Evolutionary conservation across 2,797 vertebrate species (phyloP).

Genomic region (Spondyliosoma cantharus): DNA sequence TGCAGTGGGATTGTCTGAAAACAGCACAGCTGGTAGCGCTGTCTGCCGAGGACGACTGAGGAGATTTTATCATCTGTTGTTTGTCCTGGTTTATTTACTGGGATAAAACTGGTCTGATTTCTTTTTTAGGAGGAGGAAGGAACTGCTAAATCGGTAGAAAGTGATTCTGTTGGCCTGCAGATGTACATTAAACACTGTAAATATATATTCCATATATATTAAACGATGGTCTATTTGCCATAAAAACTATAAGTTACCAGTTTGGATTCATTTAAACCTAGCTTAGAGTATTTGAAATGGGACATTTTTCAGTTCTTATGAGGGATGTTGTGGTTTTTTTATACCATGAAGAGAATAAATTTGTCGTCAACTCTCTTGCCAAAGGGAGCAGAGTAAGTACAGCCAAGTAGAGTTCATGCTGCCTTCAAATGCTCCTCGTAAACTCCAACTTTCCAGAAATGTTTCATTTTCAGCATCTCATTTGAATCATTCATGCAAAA

Average conservation of each 20-base stretch:
- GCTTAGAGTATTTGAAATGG: background rate
- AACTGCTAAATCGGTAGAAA: background rate
- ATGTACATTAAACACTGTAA: background rate
- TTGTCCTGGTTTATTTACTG: conserved; percentile 39
- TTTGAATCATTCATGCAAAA: background rate
- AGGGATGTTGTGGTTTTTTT: background rate
- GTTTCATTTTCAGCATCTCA: no score
- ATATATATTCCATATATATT: no score
- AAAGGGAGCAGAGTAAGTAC: conserved; percentile 4
- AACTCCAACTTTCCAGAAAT: background rate
- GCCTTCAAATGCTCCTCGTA: conserved; percentile 36
- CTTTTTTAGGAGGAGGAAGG: background rate
- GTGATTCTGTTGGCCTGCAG: background rate
- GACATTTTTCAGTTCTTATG: fast-evolving
- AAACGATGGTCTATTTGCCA: background rate
- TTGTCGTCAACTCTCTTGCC: background rate
- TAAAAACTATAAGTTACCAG: background rate
- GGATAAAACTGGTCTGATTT: conserved; percentile 6
- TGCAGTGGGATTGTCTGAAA: conserved; percentile 23
- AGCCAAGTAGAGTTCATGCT: background rate
- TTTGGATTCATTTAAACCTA: background rate
- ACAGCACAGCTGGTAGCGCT: conserved; percentile 32
- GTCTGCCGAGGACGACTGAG: conserved; percentile 34
- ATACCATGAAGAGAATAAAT: background rate
- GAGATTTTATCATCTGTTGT: conserved; percentile 48